Evolutionary conservation across 2,888 invertebrate species (phyloP).

Genomic region (Conus canariensis): DNA sequence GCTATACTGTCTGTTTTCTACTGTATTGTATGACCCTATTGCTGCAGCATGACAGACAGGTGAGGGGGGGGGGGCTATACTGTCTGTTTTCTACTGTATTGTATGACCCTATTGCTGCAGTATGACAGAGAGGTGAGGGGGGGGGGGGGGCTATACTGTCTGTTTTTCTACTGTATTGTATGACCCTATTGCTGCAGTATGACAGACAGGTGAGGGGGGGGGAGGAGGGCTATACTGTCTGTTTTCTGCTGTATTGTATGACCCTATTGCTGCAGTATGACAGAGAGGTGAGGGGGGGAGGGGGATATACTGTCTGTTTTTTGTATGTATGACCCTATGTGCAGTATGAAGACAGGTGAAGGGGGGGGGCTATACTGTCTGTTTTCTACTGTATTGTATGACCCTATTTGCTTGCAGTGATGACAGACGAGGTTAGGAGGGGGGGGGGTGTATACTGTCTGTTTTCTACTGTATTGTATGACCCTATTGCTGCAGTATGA

Average conservation of each 20-base stretch:
- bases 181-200: constrained; percentile 52
- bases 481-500: constrained; percentile 52
- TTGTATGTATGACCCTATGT: background rate
- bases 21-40: constrained; percentile 5
- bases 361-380: too few relatives aligned
- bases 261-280: constrained; percentile 52
- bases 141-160: too few relatives aligned
- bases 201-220: constrained; percentile 53
- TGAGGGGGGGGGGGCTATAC: constrained; percentile 36
- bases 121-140: constrained; percentile 54
- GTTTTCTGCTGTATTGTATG: background rate
- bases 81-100: too few relatives aligned
- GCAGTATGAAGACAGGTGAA: constrained; percentile 49
- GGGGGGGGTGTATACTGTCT: too few relatives aligned
- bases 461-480: background rate
- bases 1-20: too few relatives aligned
- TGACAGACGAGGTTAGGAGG: constrained; percentile 51
- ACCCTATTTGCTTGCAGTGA: constrained; percentile 52
- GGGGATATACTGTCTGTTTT: background rate
- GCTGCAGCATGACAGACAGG: constrained; percentile 53
- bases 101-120: constrained; percentile 50
- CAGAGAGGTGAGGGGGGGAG: constrained; percentile 47
- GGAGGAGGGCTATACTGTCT: background rate
- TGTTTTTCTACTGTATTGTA: too few relatives aligned
- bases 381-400: background rate